Conservation (phyloP, 1,140 invertebrate genomes). For the Drosophila melanica region DNA sequence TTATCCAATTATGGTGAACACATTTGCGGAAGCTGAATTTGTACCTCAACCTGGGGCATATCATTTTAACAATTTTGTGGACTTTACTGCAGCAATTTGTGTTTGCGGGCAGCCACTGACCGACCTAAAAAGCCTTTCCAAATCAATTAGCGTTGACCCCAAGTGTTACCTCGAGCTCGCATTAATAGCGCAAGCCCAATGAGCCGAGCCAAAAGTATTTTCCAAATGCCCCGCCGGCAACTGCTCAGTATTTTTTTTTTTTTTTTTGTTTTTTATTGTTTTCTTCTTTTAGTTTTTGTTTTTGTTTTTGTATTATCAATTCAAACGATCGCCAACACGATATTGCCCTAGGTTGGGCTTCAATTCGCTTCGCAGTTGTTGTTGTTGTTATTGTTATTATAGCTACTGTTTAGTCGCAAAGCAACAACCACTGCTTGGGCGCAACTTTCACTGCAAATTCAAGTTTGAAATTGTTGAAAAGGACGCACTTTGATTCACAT, state of each 20-base stretch:
- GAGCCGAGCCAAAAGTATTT: conserved; percentile 39
- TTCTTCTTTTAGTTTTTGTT: conserved; percentile 7
- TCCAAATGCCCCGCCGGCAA: conserved; percentile 39
- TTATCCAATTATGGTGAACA: conserved; percentile 25
- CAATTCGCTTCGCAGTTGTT: conserved; percentile 40
- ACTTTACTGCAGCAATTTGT: conserved; percentile 27
- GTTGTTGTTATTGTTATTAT: conserved; percentile 20
- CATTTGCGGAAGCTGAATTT: conserved; percentile 35
- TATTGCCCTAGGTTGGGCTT: conserved; percentile 79
- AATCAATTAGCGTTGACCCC: conserved; percentile 75
- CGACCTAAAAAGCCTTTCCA: conserved; percentile 65
- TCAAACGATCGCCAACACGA: conserved; percentile 72
- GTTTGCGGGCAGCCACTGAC: conserved; percentile 32
- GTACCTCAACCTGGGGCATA: conserved; percentile 27
- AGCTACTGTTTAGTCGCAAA: conserved; percentile 26
- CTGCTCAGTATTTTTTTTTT: conserved; percentile 13
- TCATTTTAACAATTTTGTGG: conserved; percentile 46
- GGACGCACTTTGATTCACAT: conserved; percentile 63
- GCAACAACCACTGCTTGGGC: conserved; percentile 47
- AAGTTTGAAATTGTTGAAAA: conserved; percentile 63
- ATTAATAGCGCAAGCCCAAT: conserved; percentile 42
- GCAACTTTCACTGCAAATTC: conserved; percentile 75
- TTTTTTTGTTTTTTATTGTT: conserved; percentile 20
- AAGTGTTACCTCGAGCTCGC: conserved; percentile 47
- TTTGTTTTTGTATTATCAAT: conserved; percentile 44